These are phyloP conservation scores for Thalpophila matura DNA, from an alignment of 2,888 invertebrate species.

Conservation along the genomic window DNA sequence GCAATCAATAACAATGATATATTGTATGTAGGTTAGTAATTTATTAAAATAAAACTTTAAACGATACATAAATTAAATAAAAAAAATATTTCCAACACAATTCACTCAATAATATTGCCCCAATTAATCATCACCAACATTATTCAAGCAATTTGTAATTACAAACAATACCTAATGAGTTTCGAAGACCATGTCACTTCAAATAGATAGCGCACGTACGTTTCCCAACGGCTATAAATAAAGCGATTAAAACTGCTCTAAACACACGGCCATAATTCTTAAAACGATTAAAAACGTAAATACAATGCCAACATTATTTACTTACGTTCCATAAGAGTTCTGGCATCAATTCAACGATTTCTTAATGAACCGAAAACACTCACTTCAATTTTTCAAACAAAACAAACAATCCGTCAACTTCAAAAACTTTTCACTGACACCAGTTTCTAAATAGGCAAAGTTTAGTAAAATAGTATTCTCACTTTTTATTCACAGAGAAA, in stretches of 20 bases:
- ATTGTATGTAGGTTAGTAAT: no score
- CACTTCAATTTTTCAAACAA: conserved; percentile 49
- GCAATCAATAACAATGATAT: no score
- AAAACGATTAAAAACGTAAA: conserved; percentile 44
- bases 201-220: conserved; percentile 48
- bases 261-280: conserved; percentile 35
- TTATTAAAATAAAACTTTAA: neutral
- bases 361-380: conserved; percentile 59
- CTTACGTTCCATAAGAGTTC: conserved; percentile 56
- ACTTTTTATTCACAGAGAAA: conserved; percentile 1
- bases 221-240: conserved; percentile 39
- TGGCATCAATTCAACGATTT: conserved; percentile 66
- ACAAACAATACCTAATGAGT: conserved; percentile 6
- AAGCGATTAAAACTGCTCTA: conserved; percentile 9
- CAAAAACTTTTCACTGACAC: conserved; percentile 37
- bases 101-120: neutral
- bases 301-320: conserved; percentile 55
- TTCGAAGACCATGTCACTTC: conserved; percentile 12
- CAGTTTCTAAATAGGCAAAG: neutral
- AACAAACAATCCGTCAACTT: conserved; percentile 46
- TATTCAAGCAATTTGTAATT: neutral
- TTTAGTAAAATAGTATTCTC: neutral
- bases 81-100: neutral
- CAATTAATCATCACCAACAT: conserved; percentile 5
- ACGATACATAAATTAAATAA: neutral